Conservation (phyloP, 2,797 vertebrate species). For the Falco concolor region DNA sequence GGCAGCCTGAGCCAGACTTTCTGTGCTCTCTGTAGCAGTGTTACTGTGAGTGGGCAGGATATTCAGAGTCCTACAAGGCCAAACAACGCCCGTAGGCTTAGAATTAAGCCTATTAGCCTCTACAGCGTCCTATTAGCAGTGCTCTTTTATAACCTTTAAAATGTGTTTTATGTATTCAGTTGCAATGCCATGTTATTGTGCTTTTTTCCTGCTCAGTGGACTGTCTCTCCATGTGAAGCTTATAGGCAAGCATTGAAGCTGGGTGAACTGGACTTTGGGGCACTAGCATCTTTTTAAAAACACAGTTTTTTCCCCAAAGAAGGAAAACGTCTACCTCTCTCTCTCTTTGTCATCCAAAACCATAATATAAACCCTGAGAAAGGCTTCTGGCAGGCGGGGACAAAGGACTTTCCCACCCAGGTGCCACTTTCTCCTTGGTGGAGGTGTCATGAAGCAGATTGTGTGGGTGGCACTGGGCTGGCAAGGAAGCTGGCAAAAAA, state of each 20-base stretch:
- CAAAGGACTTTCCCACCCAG: not conserved
- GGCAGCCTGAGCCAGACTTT: slow-evolving; percentile 3
- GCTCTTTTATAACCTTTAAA: slow-evolving; percentile 22
- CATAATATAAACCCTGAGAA: not conserved
- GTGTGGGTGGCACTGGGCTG: not conserved
- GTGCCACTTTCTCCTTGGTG: not conserved
- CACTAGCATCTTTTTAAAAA: not conserved
- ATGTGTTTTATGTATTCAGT: not conserved
- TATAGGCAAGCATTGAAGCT: not conserved
- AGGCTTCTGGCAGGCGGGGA: not conserved
- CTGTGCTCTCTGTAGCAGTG: not conserved
- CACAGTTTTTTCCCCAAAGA: not conserved
- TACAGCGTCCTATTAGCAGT: slow-evolving; percentile 23
- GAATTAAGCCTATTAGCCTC: slow-evolving; percentile 38
- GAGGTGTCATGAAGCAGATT: fast-evolving
- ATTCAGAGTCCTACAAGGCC: slow-evolving; percentile 34
- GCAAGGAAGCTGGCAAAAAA: not conserved
- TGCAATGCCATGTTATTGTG: not conserved
- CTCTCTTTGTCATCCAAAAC: not conserved
- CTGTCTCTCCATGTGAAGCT: not conserved
- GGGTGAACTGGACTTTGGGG: not conserved
- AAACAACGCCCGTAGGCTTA: slow-evolving; percentile 38
- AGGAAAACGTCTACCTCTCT: not conserved
- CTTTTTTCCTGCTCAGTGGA: not conserved
- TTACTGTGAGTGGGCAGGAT: slow-evolving; percentile 43